These are phyloP conservation scores for Nomada lathburiana DNA, from an alignment of 2,888 invertebrate species.

Conservation along the genomic window DNA sequence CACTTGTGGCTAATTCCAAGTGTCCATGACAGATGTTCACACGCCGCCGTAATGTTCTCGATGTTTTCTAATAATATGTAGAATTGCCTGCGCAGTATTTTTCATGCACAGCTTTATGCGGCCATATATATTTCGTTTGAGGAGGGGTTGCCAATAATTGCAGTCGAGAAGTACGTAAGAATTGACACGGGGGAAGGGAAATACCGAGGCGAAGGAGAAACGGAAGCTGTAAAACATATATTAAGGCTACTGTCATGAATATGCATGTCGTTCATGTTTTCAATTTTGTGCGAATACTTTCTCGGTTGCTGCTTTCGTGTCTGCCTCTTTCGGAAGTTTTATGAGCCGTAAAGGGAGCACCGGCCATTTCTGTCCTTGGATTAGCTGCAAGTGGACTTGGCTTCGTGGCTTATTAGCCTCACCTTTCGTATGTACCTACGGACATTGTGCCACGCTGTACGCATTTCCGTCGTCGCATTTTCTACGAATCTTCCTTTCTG, in stretches of 20 bases:
- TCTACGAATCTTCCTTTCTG: not conserved
- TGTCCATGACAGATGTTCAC: too few relatives aligned
- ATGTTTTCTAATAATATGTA: not conserved
- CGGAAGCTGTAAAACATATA: conserved; percentile 80
- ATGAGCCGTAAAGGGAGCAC: conserved; percentile 79
- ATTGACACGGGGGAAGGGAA: conserved; percentile 3
- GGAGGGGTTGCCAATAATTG: conserved; percentile 10
- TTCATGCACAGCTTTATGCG: not conserved
- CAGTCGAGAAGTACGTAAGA: conserved; percentile 9
- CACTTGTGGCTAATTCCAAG: too few relatives aligned
- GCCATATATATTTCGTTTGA: conserved; percentile 3
- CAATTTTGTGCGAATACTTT: conserved; percentile 83
- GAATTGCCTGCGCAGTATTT: not conserved
- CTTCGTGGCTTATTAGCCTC: conserved; percentile 76
- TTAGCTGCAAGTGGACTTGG: conserved; percentile 55
- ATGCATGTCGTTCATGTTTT: conserved; percentile 82
- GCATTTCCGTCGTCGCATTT: not conserved
- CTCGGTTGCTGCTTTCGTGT: conserved; percentile 53
- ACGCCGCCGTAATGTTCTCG: not conserved
- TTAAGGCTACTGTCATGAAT: conserved; percentile 80
- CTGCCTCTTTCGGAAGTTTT: conserved; percentile 78
- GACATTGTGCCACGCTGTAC: conserved; percentile 22
- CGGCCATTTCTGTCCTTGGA: conserved; percentile 59
- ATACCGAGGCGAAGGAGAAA: conserved; percentile 1
- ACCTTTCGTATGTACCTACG: conserved; percentile 31